Evolutionary conservation across 2,113 vertebrate species (phyloP).

Genomic region (Thamnaconus septentrionalis): DNA sequence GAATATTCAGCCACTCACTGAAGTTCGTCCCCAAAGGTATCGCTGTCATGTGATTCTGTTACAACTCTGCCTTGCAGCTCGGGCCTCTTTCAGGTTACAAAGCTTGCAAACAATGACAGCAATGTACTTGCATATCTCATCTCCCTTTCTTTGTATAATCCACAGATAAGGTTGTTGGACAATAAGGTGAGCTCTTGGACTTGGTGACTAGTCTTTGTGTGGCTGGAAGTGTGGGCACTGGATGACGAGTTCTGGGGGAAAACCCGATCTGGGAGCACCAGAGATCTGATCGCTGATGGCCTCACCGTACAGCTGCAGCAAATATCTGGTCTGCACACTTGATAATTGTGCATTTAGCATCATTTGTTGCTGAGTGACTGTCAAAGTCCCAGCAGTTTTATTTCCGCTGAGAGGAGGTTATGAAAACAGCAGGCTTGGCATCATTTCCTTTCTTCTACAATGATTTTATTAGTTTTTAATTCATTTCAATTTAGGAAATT

Average conservation of each 20-base stretch:
- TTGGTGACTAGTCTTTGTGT: slow-evolving; percentile 22
- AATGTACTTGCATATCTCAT: neutral
- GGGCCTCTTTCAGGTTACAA: neutral
- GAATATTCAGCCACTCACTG: slow-evolving; percentile 98
- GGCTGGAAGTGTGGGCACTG: slow-evolving; percentile 62
- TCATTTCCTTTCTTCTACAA: neutral
- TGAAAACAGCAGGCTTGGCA: too few species aligned
- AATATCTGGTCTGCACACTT: neutral
- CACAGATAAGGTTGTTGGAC: slow-evolving; percentile 77
- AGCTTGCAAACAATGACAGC: neutral
- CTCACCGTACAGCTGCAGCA: slow-evolving; percentile 37
- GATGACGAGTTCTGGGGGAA: slow-evolving; percentile 86
- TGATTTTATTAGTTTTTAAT: neutral
- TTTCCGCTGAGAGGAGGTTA: too few species aligned
- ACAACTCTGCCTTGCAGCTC: neutral
- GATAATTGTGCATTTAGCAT: slow-evolving; percentile 26
- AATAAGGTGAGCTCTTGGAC: slow-evolving; percentile 68
- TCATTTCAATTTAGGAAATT: too few species aligned
- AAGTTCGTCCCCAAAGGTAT: slow-evolving; percentile 91
- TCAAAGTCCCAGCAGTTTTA: slow-evolving; percentile 1
- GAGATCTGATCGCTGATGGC: slow-evolving; percentile 77
- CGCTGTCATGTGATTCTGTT: neutral
- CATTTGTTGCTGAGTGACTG: slow-evolving; percentile 1
- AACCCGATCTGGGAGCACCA: slow-evolving; percentile 71
- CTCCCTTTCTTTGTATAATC: neutral